Evolutionary conservation across 37 sponge, comb jelly and placozoan species (phyloP), one percentile per base, ranked within the genome.

Genomic region (Eunapius fragilis): DNA sequence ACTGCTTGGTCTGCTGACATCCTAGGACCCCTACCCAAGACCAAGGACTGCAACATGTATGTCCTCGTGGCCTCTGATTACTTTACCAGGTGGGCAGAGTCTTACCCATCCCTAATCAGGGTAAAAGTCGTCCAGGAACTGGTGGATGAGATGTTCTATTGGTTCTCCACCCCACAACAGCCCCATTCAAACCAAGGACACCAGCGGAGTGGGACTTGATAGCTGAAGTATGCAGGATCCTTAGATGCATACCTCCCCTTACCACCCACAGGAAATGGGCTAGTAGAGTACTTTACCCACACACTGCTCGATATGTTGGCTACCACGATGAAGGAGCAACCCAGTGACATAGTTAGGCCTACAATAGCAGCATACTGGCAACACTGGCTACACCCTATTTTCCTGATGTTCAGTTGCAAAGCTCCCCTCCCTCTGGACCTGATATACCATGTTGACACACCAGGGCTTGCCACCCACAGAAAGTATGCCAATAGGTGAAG

Each of bases 241-340:
- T 90, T 37, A 85, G 85, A 79, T 41, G 70, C 11, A 80, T 23
- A 91, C 79, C 23, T 70, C 91, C 2, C 81, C 88, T 12, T 85
- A 81, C 70, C 92, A 91, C 72, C 88, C 88, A 0, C 86, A 88
- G 36, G 50, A 41, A 83, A 89, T 77, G 93, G 86, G 2, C 69
- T 92, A 34, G 83, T 92, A n/a, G 93, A 92, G 26, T 5, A 83
- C 10, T 88, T 80, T 37, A 89, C 88, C 50, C 69, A 83, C 3
- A 92, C 85, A 28, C 71, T 91, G 17, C 58, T 58, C 7, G 58
- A 58, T 11, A 58, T 13, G 58, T 19, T 58, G 17, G 58, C 58
- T 58, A 58, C 58, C 58, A 17, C 14, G 58, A 58, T 19, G 17
- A 58, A 58, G 17, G 58, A 58, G 14, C 58, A 58, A 17, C 58